A percentile compares a stretch with the other conserved stretches of the same genome.
phyloP scores from a whole-genome alignment of 2,888 invertebrate genomes.

The Lithophane ornitopus region DNA sequence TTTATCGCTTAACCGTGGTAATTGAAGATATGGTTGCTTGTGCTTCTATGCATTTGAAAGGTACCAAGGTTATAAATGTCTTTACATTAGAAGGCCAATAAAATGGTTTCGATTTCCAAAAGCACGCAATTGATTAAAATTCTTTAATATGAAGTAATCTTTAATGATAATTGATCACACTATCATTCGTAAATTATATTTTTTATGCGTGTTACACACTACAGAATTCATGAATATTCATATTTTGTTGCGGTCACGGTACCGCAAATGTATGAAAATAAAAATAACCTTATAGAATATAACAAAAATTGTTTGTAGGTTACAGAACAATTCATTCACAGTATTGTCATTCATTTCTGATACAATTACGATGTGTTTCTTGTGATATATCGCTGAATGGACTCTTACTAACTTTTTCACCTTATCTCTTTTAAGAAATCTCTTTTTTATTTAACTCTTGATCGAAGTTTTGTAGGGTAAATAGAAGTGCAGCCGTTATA shows the following conservation, averaged over 20 bases:
- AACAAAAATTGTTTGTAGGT: neutral
- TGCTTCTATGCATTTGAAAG: slow-evolving; percentile 26
- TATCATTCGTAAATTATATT: slow-evolving; percentile 1
- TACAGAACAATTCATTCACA: neutral
- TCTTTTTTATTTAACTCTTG: neutral
- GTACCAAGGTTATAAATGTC: slow-evolving; percentile 26
- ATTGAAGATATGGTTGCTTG: slow-evolving; percentile 38
- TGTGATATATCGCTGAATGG: neutral
- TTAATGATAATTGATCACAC: slow-evolving; percentile 12
- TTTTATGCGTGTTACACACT: slow-evolving; percentile 14
- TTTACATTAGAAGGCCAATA: slow-evolving; percentile 21
- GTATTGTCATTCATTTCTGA: neutral
- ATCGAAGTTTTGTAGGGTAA: neutral
- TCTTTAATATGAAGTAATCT: slow-evolving; percentile 27
- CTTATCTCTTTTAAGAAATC: neutral
- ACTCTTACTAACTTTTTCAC: neutral
- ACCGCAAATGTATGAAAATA: slow-evolving; percentile 9
- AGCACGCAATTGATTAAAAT: slow-evolving; percentile 19
- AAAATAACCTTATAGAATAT: slow-evolving; percentile 19
- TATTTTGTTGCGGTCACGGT: slow-evolving; percentile 2
- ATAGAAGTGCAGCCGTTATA: neutral
- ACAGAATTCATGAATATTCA: slow-evolving; percentile 40
- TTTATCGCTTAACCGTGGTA: slow-evolving; percentile 39
- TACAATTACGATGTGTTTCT: neutral
- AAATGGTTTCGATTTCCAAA: neutral